A percentile compares a stretch with the other conserved stretches of the same genome.
These are phyloP conservation scores for Eleginops maclovinus DNA, from an alignment of 2,113 vertebrate species.

Conservation along the genomic window DNA sequence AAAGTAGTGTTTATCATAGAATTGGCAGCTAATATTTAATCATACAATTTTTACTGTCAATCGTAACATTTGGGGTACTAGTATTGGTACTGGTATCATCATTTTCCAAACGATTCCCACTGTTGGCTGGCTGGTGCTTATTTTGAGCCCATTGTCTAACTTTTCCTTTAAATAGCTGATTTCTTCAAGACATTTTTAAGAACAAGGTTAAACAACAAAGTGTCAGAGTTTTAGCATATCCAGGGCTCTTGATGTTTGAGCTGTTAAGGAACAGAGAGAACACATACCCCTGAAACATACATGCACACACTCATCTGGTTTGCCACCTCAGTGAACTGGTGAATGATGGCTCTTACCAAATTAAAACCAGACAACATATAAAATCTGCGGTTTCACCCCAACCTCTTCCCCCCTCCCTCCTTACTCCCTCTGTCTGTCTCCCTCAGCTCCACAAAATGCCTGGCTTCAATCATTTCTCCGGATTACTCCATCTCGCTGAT, in stretches of 20 bases:
- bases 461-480: constrained; percentile 77
- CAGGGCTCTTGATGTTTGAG: constrained; percentile 28
- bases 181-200: background rate
- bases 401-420: constrained; percentile 26
- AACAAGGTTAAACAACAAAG: constrained; percentile 15
- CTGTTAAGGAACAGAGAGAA: constrained; percentile 36
- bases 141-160: background rate
- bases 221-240: constrained; percentile 29
- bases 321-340: constrained; percentile 79
- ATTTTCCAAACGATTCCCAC: too few relatives aligned
- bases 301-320: constrained; percentile 67
- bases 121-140: too few relatives aligned
- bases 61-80: too few relatives aligned
- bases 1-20: too few relatives aligned
- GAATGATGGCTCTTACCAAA: constrained; percentile 80
- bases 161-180: background rate
- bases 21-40: too few relatives aligned
- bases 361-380: constrained; percentile 81
- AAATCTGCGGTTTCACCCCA: constrained; percentile 77
- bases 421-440: constrained; percentile 50
- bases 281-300: constrained; percentile 28
- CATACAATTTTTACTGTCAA: too few relatives aligned
- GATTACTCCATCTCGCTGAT: constrained; percentile 64
- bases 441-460: constrained; percentile 56
- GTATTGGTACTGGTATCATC: too few relatives aligned